Conservation (phyloP, 2,888 invertebrate genomes). For the Synanthedon tipuliformis region DNA sequence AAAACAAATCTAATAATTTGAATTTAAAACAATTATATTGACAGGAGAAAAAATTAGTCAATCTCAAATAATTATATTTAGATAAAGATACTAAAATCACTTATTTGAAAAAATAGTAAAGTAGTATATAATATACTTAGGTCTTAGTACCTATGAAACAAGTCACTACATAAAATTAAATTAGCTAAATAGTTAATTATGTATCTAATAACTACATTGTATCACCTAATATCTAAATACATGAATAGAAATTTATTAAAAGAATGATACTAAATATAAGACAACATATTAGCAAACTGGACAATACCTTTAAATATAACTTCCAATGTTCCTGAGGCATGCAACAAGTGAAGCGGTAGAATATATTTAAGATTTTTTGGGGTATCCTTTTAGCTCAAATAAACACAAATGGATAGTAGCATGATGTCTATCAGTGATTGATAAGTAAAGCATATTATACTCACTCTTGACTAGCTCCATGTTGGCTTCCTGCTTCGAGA, state of each 20-base stretch:
- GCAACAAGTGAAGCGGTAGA: slow-evolving; percentile 59
- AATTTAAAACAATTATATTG: no score
- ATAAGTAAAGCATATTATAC: slow-evolving; percentile 11
- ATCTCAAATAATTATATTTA: no score
- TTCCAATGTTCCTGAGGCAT: slow-evolving; percentile 76
- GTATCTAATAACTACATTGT: background rate
- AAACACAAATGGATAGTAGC: slow-evolving; percentile 22
- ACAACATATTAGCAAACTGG: slow-evolving; percentile 45
- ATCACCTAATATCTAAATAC: background rate
- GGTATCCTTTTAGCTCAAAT: slow-evolving; percentile 27
- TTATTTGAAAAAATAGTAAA: no score
- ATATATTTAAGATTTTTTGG: slow-evolving; percentile 34
- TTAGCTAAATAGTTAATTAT: background rate
- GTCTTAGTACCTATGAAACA: no score
- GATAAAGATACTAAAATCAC: no score
- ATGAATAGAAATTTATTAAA: background rate
- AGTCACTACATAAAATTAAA: background rate
- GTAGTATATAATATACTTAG: no score
- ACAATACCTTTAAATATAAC: slow-evolving; percentile 76
- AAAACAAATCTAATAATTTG: no score
- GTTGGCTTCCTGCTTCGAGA: slow-evolving; percentile 92
- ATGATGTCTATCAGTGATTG: slow-evolving; percentile 1
- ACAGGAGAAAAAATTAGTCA: no score
- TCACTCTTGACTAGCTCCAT: slow-evolving; percentile 91
- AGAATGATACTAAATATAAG: background rate